Percentiles rank a stretch among this genome's conserved stretches.
Evolutionary conservation across 2,113 vertebrate genomes (phyloP).

Genomic region (Coturnix japonica): DNA sequence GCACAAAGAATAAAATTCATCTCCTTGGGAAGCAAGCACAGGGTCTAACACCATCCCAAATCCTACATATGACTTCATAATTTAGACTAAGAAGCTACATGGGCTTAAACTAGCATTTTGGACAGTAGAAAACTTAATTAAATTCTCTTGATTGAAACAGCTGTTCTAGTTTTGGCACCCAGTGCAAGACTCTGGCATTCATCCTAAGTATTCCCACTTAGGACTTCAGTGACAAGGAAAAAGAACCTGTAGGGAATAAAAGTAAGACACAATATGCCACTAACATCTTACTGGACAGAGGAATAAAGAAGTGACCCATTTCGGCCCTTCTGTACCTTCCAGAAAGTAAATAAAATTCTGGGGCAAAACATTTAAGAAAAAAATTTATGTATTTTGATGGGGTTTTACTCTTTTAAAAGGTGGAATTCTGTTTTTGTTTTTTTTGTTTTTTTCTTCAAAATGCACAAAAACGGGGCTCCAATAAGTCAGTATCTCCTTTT

Average conservation of each 20-base stretch:
- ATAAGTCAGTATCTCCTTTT: not conserved
- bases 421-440: not conserved
- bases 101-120: not conserved
- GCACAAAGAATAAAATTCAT: not conserved
- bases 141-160: not conserved
- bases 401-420: not conserved
- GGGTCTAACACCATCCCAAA: not conserved
- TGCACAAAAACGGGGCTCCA: not conserved
- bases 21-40: not conserved
- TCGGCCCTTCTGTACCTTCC: not conserved
- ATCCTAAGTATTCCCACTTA: not conserved
- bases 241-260: not conserved
- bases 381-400: accelerated
- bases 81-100: not conserved
- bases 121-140: not conserved
- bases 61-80: not conserved
- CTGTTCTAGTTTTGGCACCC: not conserved
- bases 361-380: not conserved
- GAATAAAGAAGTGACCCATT: not conserved
- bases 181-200: not conserved
- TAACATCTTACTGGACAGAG: not conserved
- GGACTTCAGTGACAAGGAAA: not conserved
- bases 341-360: not conserved
- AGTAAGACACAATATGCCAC: not conserved
- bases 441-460: not conserved